Evolutionary conservation across 2,113 vertebrate genomes (phyloP).

Genomic region (Herpetotheres cachinnans): DNA sequence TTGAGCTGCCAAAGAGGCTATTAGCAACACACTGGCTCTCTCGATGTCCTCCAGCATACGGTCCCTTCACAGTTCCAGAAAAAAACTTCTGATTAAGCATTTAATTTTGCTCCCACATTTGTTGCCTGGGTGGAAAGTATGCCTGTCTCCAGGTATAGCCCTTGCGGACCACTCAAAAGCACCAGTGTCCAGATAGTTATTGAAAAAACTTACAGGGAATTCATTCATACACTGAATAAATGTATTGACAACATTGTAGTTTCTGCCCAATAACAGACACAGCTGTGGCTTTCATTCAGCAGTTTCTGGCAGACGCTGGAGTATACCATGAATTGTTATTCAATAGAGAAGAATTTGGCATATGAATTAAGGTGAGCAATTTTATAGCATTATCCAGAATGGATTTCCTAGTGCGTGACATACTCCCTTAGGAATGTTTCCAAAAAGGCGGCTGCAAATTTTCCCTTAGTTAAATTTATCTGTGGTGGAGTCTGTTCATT

Average conservation of each 20-base stretch:
- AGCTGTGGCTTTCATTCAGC: slow-evolving; percentile 51
- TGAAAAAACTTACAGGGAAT: background rate
- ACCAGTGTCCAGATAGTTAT: background rate
- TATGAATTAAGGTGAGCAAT: slow-evolving; percentile 60
- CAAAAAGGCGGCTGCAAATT: slow-evolving; percentile 14
- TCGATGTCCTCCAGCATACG: background rate
- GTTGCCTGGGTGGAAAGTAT: background rate
- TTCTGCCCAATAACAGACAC: slow-evolving; percentile 7
- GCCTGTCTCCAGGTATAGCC: background rate
- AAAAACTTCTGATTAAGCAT: background rate
- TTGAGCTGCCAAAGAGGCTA: background rate
- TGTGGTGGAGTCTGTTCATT: background rate
- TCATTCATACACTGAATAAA: background rate
- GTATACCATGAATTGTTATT: slow-evolving; percentile 38
- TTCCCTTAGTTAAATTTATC: slow-evolving; percentile 38
- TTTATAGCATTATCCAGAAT: slow-evolving; percentile 55
- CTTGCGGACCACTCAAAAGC: background rate
- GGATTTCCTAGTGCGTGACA: slow-evolving; percentile 60
- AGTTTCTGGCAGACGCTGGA: slow-evolving; percentile 38
- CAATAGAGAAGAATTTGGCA: slow-evolving; percentile 62
- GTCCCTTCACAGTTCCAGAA: background rate
- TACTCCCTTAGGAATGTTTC: slow-evolving; percentile 59
- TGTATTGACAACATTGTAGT: background rate
- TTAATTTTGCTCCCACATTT: background rate
- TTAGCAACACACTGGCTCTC: background rate